Percentiles rank a stretch among this genome's conserved stretches.
phyloP scores from a whole-genome alignment of 1,140 invertebrate genomes.

The Proctacanthus coquilletti region DNA sequence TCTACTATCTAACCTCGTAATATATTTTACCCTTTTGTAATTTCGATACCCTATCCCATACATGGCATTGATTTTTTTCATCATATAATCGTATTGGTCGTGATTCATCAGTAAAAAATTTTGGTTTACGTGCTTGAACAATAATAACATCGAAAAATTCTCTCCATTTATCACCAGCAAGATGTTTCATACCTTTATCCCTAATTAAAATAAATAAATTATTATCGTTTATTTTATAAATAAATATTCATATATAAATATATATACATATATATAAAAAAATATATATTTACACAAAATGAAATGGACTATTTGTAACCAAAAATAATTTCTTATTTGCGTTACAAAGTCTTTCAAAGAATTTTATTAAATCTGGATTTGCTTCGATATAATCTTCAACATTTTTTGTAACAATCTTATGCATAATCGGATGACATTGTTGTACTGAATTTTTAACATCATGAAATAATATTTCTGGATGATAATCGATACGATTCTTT shows the following conservation, averaged over 20 bases:
- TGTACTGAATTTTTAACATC: constrained; percentile 87
- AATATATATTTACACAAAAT: constrained; percentile 78
- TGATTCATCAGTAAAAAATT: constrained; percentile 85
- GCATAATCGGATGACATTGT: constrained; percentile 82
- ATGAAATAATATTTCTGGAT: constrained; percentile 88
- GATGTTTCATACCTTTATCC: constrained; percentile 78
- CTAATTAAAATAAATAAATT: constrained; percentile 35
- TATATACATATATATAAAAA: constrained; percentile 74
- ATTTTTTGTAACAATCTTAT: constrained; percentile 65
- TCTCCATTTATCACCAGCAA: constrained; percentile 80
- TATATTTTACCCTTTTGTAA: constrained; percentile 83
- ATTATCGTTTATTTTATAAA: background rate
- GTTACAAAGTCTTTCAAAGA: constrained; percentile 58
- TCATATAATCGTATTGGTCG: constrained; percentile 83
- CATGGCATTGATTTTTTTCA: constrained; percentile 56
- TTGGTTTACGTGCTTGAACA: constrained; percentile 87
- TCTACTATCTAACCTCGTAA: constrained; percentile 69
- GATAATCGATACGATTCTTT: constrained; percentile 77
- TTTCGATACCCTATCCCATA: constrained; percentile 80
- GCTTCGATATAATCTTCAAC: constrained; percentile 66
- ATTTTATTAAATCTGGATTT: constrained; percentile 54
- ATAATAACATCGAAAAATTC: constrained; percentile 89
- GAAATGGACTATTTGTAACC: constrained; percentile 91
- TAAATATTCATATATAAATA: constrained; percentile 1
- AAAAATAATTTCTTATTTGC: constrained; percentile 83